phyloP scores from a whole-genome alignment of 35 echinoderm and acorn worm genomes.

The Apostichopus californicus region DNA sequence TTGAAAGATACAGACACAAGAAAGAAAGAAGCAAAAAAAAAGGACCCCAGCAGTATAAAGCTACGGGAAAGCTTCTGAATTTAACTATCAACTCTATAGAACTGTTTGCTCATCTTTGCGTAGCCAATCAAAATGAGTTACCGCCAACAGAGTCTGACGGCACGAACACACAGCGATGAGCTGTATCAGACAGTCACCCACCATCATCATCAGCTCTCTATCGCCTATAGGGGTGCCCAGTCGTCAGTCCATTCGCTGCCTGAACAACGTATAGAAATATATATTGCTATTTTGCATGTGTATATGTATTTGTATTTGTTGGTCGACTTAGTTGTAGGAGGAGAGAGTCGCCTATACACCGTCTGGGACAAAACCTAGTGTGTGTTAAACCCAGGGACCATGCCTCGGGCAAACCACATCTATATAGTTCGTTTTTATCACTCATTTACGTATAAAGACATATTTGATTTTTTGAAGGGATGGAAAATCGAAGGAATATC shows the following conservation, averaged over 20 bases:
- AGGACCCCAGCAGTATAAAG: not conserved
- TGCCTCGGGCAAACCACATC: not conserved
- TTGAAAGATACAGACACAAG: not conserved
- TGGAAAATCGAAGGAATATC: constrained; percentile 22
- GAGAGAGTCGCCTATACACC: not conserved
- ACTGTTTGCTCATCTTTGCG: not conserved
- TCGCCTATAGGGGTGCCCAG: not conserved
- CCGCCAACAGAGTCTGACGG: constrained; percentile 34
- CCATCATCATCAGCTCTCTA: not conserved
- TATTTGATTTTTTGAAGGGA: not conserved
- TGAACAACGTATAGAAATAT: no score
- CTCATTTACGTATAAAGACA: not conserved
- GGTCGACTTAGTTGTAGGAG: no score
- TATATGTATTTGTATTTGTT: no score
- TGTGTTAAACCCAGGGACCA: not conserved
- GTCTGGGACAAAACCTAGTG: not conserved
- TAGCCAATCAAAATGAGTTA: not conserved
- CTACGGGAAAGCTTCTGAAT: not conserved
- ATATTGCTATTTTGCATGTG: no score
- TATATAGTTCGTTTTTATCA: not conserved
- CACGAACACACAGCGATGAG: not conserved
- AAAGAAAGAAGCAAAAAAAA: not conserved
- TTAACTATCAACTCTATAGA: not conserved
- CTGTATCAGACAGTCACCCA: not conserved
- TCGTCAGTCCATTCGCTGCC: no score